These are phyloP conservation scores for Pterois miles DNA, from an alignment of 2,797 vertebrate genomes.

Conservation along the genomic window DNA sequence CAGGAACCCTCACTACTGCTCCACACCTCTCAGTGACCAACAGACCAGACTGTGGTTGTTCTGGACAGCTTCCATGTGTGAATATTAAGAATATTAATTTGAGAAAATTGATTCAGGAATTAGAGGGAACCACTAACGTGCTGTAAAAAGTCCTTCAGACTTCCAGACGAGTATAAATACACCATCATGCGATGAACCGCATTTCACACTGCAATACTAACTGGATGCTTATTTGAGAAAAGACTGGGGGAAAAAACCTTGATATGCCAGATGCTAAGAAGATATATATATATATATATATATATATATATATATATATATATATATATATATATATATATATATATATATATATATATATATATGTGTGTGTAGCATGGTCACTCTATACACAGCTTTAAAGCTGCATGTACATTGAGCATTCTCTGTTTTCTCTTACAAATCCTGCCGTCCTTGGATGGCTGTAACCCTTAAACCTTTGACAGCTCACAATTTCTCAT, in stretches of 20 bases:
- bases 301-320: too few species aligned
- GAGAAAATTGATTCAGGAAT: not conserved
- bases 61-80: not conserved
- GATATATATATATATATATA: too few species aligned
- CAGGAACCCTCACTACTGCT: not conserved
- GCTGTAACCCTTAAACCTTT: conserved; percentile 37
- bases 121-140: not conserved
- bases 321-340: too few species aligned
- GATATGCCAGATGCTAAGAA: not conserved
- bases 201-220: not conserved
- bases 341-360: too few species aligned
- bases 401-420: not conserved
- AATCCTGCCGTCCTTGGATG: conserved; percentile 23
- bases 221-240: too few species aligned
- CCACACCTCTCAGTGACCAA: not conserved
- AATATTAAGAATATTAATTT: not conserved
- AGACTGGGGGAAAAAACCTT: not conserved
- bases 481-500: conserved; percentile 54
- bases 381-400: not conserved
- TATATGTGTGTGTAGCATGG: too few species aligned
- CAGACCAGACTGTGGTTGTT: not conserved
- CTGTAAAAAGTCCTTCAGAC: too few species aligned
- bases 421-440: conserved; percentile 6
- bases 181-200: not conserved
- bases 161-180: not conserved